phyloP scores from a whole-genome alignment of 1,140 invertebrate species.

The Battus philenor region DNA sequence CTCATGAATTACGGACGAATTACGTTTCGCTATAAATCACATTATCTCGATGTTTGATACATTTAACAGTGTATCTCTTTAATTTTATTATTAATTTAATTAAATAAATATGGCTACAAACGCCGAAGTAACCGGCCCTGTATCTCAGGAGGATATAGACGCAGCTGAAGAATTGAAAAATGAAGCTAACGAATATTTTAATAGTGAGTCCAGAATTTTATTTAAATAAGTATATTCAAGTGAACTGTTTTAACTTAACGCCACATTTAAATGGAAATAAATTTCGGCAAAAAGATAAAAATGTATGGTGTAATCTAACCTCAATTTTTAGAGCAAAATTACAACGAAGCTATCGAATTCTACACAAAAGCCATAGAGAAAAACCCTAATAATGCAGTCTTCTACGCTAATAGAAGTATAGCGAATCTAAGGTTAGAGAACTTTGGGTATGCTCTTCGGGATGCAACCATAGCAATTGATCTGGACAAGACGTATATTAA shows the following conservation, averaged over 20 bases:
- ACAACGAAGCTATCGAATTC: conserved; percentile 90
- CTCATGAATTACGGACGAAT: conserved; percentile 50
- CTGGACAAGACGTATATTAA: conserved; percentile 94
- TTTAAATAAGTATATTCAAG: not conserved
- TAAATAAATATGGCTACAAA: conserved; percentile 46
- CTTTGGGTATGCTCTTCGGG: conserved; percentile 94
- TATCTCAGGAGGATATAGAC: conserved; percentile 57
- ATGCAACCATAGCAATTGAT: conserved; percentile 95
- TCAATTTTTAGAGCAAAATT: conserved; percentile 88
- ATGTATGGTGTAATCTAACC: conserved; percentile 45
- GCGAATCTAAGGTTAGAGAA: conserved; percentile 94
- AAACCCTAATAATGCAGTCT: conserved; percentile 89
- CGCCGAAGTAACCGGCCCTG: conserved; percentile 49
- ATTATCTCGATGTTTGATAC: conserved; percentile 46
- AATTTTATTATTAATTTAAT: conserved; percentile 35
- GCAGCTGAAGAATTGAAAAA: conserved; percentile 64
- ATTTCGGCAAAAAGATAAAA: conserved; percentile 23
- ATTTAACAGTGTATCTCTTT: conserved; percentile 30
- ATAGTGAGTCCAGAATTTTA: conserved; percentile 53
- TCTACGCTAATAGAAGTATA: conserved; percentile 96
- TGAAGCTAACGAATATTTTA: conserved; percentile 69
- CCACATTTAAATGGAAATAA: conserved; percentile 15
- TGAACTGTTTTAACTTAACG: not conserved
- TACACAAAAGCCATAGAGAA: conserved; percentile 95
- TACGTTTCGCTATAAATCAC: conserved; percentile 47